Evolutionary conservation across 2,113 vertebrate genomes (phyloP).

Genomic region (Condylura cristata): DNA sequence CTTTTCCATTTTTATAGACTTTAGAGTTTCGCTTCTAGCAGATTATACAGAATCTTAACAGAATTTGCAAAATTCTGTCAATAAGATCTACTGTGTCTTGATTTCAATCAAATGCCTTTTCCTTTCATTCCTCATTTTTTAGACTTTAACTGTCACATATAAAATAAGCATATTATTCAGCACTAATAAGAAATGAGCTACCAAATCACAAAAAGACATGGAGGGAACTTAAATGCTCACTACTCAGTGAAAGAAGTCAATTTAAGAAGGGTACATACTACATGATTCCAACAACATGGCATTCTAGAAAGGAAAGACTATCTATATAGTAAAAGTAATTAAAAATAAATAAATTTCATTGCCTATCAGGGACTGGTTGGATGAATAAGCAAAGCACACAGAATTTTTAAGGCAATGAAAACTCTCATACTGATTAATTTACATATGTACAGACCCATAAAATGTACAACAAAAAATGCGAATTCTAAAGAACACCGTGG

Average conservation of each 20-base stretch:
- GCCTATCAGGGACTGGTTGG: neutral
- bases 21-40: slow-evolving; percentile 31
- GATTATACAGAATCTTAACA: slow-evolving; percentile 26
- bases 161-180: slow-evolving; percentile 18
- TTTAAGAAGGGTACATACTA: neutral
- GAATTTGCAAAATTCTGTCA: slow-evolving; percentile 63
- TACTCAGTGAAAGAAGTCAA: neutral
- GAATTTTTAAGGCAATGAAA: neutral
- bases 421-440: neutral
- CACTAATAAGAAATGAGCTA: neutral
- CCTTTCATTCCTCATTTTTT: neutral
- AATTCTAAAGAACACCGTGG: neutral
- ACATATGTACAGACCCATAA: neutral
- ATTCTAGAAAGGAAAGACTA: slow-evolving; percentile 23
- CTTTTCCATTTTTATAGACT: neutral
- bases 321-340: neutral
- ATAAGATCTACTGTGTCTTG: neutral
- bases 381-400: neutral
- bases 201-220: neutral
- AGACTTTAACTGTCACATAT: slow-evolving; percentile 11
- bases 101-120: neutral
- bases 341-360: neutral
- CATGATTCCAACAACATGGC: neutral
- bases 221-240: neutral
- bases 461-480: neutral